Evolutionary conservation across 2,113 vertebrate genomes (phyloP).

Genomic region (Cynoglossus semilaevis): DNA sequence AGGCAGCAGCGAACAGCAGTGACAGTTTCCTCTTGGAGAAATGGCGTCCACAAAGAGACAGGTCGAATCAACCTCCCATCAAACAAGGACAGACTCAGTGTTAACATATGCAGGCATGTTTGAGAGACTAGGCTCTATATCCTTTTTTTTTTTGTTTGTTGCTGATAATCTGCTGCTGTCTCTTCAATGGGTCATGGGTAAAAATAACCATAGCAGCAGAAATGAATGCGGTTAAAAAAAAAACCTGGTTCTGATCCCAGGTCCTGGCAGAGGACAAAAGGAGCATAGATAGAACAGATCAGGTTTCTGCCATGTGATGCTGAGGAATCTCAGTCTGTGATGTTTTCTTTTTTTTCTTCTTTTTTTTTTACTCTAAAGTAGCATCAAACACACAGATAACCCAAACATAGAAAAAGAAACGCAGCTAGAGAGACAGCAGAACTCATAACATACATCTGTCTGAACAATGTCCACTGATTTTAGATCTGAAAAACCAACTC

Average conservation of each 20-base stretch:
- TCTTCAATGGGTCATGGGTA: slow-evolving; percentile 1
- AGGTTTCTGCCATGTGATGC: slow-evolving; percentile 81
- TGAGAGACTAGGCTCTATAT: no score
- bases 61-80: no score
- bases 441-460: no score
- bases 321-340: slow-evolving; percentile 68
- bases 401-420: background rate
- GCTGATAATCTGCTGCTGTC: background rate
- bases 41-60: no score
- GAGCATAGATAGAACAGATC: slow-evolving; percentile 59
- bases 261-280: slow-evolving; percentile 56
- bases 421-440: background rate
- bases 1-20: no score
- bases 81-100: no score
- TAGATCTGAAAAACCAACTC: no score
- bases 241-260: slow-evolving; percentile 32
- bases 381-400: slow-evolving; percentile 16
- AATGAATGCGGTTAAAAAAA: slow-evolving; percentile 29
- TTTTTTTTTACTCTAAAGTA: slow-evolving; percentile 26
- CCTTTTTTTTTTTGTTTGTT: no score
- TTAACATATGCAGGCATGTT: no score
- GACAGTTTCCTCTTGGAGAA: no score
- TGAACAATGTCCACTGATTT: no score
- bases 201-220: slow-evolving; percentile 18
- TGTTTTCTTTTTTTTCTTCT: no score